A percentile compares a stretch with the other conserved stretches of the same genome.
Evolutionary conservation across 2,888 invertebrate genomes (phyloP).

Genomic region (Lapara coniferarum): DNA sequence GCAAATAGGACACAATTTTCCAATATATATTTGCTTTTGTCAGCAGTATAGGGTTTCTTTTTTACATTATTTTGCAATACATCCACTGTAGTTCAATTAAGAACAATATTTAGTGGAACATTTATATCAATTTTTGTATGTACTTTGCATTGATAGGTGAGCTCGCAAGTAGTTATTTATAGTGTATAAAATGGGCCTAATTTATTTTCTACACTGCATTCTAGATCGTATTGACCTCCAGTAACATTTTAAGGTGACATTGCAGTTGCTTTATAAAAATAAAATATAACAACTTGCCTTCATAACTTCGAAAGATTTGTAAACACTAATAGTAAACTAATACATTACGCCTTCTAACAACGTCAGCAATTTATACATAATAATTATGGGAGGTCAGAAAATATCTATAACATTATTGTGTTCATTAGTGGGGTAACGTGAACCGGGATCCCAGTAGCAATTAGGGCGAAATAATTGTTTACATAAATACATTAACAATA

Average conservation of each 20-base stretch:
- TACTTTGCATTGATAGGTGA: no score
- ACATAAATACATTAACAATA: conserved; percentile 72
- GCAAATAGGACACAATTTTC: neutral
- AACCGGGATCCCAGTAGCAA: conserved; percentile 66
- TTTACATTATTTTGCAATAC: no score
- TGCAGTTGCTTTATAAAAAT: neutral
- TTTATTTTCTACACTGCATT: neutral
- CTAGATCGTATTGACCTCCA: neutral
- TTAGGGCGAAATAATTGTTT: conserved; percentile 78
- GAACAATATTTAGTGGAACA: no score
- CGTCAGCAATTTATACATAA: conserved; percentile 49
- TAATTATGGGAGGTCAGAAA: conserved; percentile 71
- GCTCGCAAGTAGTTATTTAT: no score
- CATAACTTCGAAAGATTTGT: neutral
- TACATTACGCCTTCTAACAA: conserved; percentile 26
- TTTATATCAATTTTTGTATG: no score
- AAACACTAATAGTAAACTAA: conserved; percentile 1
- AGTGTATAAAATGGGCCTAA: no score
- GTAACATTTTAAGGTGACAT: neutral
- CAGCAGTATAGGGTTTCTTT: no score
- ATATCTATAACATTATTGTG: conserved; percentile 78
- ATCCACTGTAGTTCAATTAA: no score
- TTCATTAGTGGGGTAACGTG: conserved; percentile 76
- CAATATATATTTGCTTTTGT: no score
- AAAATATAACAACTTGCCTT: neutral